A percentile compares a stretch with the other conserved stretches of the same genome.
Conservation (phyloP, 2,888 invertebrate species). For the Perithous albicinctus region DNA sequence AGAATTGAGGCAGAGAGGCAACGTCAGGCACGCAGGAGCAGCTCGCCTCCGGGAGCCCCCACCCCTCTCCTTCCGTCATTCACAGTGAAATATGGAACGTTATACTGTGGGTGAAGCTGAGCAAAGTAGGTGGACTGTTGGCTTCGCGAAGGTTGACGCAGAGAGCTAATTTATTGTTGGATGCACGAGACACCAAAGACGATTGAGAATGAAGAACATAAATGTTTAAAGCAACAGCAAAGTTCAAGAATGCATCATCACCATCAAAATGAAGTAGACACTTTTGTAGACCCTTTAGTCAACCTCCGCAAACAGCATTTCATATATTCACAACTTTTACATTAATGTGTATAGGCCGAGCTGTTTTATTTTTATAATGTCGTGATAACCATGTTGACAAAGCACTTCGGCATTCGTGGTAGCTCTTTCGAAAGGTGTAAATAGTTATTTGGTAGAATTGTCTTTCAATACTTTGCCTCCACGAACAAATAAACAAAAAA, state of each 20-base stretch:
- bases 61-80: constrained; percentile 57
- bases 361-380: no score
- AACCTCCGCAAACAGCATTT: background rate
- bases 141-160: constrained; percentile 40
- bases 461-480: no score
- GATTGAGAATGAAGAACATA: background rate
- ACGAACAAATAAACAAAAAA: no score
- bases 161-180: constrained; percentile 15
- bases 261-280: constrained; percentile 13
- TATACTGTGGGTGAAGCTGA: constrained; percentile 51
- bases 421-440: no score
- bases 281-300: background rate
- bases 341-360: no score
- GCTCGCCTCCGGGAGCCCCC: constrained; percentile 49
- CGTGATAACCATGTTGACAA: no score
- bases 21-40: constrained; percentile 46
- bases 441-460: no score
- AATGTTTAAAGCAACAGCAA: constrained; percentile 31
- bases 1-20: constrained; percentile 58
- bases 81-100: constrained; percentile 71
- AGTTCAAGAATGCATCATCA: constrained; percentile 35
- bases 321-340: no score
- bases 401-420: no score
- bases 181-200: constrained; percentile 35
- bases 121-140: constrained; percentile 65